These are phyloP conservation scores for pig (Sus scrofa) DNA, from an alignment of 2,113 vertebrate genomes.

Conservation along the genomic window T2T-Sscrofa CM000813.6:154599501-154600000, in stretches of 20 bases:
- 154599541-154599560: not conserved
- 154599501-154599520: not conserved
- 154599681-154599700: slow-evolving; percentile 35
- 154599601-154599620: not conserved
- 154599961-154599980: too few species aligned
- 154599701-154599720: not conserved
- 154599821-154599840: not conserved
- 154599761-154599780: not conserved
- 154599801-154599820: not conserved
- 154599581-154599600: slow-evolving; percentile 6
- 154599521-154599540: slow-evolving; percentile 13
- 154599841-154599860: not conserved
- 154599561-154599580: not conserved
- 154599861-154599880: too few species aligned
- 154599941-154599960: too few species aligned
- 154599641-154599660: slow-evolving; percentile 6
- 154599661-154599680: not conserved
- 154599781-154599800: not conserved
- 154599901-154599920: too few species aligned
- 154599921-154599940: too few species aligned
- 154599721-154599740: not conserved
- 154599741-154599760: not conserved
- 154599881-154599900: too few species aligned
- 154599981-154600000: too few species aligned
- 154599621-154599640: not conserved